These are phyloP conservation scores for Pristionchus japonicus DNA, from an alignment of 2,888 invertebrate species.

Conservation along the genomic window DNA sequence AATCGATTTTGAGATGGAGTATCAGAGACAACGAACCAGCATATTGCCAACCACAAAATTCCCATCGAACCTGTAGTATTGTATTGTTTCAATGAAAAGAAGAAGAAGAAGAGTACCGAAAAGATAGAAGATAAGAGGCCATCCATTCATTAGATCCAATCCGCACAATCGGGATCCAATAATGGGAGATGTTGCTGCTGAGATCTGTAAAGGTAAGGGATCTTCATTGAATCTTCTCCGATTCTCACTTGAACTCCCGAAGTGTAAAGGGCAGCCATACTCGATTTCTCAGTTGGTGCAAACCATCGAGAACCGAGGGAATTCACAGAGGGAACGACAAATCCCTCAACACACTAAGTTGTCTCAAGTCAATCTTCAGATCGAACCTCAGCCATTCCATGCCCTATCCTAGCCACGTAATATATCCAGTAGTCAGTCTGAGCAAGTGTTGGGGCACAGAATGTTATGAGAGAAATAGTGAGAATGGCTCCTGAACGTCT, in stretches of 20 bases:
- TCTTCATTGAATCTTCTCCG: not conserved
- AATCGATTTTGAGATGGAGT: not conserved
- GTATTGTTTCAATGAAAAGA: not conserved
- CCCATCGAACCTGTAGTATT: not conserved
- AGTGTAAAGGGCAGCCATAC: constrained; percentile 36
- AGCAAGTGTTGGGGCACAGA: constrained; percentile 24
- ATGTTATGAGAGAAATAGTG: not conserved
- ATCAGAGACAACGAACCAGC: not conserved
- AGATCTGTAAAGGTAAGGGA: not conserved
- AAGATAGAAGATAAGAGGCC: constrained; percentile 39
- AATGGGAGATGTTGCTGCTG: constrained; percentile 28
- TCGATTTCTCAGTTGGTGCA: constrained; percentile 30
- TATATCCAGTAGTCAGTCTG: not conserved
- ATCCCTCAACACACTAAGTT: not conserved
- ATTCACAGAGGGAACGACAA: constrained; percentile 37
- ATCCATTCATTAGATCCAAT: not conserved
- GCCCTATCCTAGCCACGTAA: not conserved
- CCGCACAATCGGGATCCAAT: constrained; percentile 34
- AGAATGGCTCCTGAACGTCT: constrained; percentile 10
- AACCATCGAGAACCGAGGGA: constrained; percentile 29
- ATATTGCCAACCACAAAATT: not conserved
- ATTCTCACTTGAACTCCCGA: constrained; percentile 29
- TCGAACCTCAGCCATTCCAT: constrained; percentile 34
- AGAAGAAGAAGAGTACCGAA: not conserved
- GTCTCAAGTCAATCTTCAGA: not conserved